Evolutionary conservation across 2,797 vertebrate species (phyloP).

Genomic region (Tolypeutes matacus): DNA sequence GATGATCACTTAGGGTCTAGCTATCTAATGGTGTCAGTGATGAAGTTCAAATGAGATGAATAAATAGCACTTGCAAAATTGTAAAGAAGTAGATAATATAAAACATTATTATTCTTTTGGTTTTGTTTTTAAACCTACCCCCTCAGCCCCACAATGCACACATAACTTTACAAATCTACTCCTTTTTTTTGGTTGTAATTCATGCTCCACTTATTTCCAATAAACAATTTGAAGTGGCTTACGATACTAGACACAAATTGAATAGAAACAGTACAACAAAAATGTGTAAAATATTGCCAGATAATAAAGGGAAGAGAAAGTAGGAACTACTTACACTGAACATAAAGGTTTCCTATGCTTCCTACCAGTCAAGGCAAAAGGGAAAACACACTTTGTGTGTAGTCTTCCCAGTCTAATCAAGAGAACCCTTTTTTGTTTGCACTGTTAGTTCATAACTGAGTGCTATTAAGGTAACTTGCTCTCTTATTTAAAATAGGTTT

Average conservation of each 20-base stretch:
- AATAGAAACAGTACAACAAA: neutral
- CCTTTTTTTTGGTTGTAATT: conserved; percentile 12
- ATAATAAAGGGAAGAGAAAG: neutral
- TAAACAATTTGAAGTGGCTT: neutral
- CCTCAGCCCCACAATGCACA: neutral
- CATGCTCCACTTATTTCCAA: neutral
- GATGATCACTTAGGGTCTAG: neutral
- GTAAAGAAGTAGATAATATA: neutral
- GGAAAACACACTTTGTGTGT: neutral
- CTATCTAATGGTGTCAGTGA: conserved; percentile 24
- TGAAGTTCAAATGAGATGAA: conserved; percentile 58
- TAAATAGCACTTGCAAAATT: conserved; percentile 4
- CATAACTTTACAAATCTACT: neutral
- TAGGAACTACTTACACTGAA: neutral
- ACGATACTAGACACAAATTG: neutral
- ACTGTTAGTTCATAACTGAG: neutral
- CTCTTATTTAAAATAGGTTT: neutral
- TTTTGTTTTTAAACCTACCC: conserved; percentile 24
- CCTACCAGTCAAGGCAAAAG: neutral
- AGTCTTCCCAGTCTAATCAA: neutral
- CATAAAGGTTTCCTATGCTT: neutral
- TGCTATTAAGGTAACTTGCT: neutral
- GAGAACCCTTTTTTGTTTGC: neutral
- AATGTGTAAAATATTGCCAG: neutral
- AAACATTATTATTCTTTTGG: neutral